A percentile compares a stretch with the other conserved stretches of the same genome.
These are phyloP conservation scores for Araneus ventricosus DNA, from an alignment of 1,140 invertebrate genomes.

Conservation along the genomic window DNA sequence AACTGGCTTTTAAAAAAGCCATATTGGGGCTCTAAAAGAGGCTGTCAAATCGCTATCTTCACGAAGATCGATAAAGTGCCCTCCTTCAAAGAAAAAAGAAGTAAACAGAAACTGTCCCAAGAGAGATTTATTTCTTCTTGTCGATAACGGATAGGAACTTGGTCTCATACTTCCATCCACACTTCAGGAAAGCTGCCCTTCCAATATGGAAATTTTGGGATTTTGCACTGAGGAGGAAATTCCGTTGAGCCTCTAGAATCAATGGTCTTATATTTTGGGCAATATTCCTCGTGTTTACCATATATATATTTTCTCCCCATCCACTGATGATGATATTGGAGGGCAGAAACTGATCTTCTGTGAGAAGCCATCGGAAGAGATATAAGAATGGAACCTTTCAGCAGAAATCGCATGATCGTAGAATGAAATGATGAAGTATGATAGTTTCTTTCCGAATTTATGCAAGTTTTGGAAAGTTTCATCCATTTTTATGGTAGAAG, in stretches of 20 bases:
- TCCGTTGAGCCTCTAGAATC: slow-evolving; percentile 3
- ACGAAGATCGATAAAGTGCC: slow-evolving; percentile 38
- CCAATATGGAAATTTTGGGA: slow-evolving; percentile 55
- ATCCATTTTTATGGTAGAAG: too few relatives aligned
- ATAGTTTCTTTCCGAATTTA: too few relatives aligned
- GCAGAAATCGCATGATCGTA: not conserved
- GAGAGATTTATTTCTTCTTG: slow-evolving; percentile 64
- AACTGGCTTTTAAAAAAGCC: slow-evolving; percentile 58
- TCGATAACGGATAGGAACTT: slow-evolving; percentile 55
- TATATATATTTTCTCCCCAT: slow-evolving; percentile 2
- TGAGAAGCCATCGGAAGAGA: not conserved
- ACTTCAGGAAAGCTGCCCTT: not conserved
- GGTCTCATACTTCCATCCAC: slow-evolving; percentile 55
- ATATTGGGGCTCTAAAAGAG: slow-evolving; percentile 59
- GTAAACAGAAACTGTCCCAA: slow-evolving; percentile 44
- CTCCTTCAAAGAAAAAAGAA: slow-evolving; percentile 33
- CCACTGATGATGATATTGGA: not conserved
- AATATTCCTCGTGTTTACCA: slow-evolving; percentile 15
- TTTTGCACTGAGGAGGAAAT: not conserved
- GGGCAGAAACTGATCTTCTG: not conserved
- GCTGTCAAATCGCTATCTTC: slow-evolving; percentile 69
- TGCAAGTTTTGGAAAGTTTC: too few relatives aligned
- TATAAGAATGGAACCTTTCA: not conserved
- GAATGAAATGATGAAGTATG: not conserved
- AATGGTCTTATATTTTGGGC: slow-evolving; percentile 35